Percentiles rank a stretch among this genome's conserved stretches.
Conservation (phyloP, 2,888 invertebrate species). For the Ectemnius cavifrons region DNA sequence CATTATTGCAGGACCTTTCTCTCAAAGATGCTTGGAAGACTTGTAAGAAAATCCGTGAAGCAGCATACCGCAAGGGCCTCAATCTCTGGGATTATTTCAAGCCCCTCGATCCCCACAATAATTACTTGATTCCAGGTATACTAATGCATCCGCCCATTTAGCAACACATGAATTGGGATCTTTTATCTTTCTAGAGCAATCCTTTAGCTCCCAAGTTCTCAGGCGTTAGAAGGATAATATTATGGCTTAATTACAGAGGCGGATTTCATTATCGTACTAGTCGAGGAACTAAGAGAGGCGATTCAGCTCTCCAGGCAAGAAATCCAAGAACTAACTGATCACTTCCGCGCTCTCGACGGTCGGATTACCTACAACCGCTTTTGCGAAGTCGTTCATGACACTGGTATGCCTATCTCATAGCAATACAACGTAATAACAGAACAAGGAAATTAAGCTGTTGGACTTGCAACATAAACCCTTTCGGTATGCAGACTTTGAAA, state of each 20-base stretch:
- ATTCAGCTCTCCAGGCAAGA: slow-evolving; percentile 86
- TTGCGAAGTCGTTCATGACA: slow-evolving; percentile 85
- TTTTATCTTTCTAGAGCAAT: not conserved
- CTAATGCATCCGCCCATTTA: not conserved
- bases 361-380: slow-evolving; percentile 87
- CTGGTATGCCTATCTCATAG: slow-evolving; percentile 78
- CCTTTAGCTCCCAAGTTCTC: not conserved
- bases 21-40: slow-evolving; percentile 87
- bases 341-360: slow-evolving; percentile 89
- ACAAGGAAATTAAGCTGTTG: no score
- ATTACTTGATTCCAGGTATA: slow-evolving; percentile 84
- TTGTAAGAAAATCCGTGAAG: slow-evolving; percentile 89
- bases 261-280: slow-evolving; percentile 85
- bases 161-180: no score
- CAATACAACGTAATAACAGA: not conserved
- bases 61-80: slow-evolving; percentile 85
- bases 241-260: slow-evolving; percentile 80
- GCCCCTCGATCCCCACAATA: slow-evolving; percentile 84
- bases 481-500: no score
- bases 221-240: not conserved
- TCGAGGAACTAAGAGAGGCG: slow-evolving; percentile 83
- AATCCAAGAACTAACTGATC: slow-evolving; percentile 86
- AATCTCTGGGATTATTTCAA: slow-evolving; percentile 86
- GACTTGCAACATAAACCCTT: no score
- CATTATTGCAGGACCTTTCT: slow-evolving; percentile 64